Conservation (phyloP, 2,797 vertebrate genomes). For the Macrochelys suwanniensis region DNA sequence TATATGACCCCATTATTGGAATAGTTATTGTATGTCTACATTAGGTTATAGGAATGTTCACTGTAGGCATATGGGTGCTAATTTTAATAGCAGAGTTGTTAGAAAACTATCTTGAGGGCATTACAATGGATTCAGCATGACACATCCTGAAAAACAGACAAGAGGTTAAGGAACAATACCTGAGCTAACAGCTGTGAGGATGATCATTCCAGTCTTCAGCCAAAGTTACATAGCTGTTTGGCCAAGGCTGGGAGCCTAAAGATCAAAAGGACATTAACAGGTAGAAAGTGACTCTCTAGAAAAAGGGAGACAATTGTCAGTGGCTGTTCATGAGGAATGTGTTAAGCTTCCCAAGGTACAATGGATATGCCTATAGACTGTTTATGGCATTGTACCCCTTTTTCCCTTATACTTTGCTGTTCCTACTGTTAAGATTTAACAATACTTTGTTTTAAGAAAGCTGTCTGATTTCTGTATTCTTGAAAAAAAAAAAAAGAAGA, state of each 20-base stretch:
- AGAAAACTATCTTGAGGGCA: neutral
- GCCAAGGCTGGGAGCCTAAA: neutral
- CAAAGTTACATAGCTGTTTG: neutral
- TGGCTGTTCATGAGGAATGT: neutral
- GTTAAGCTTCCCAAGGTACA: neutral
- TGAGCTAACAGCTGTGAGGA: neutral
- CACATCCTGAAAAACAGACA: neutral
- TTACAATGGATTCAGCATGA: neutral
- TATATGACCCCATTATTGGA: neutral
- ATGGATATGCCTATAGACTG: neutral
- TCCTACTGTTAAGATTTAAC: neutral
- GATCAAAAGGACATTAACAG: neutral
- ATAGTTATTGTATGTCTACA: neutral
- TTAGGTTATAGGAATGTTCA: neutral
- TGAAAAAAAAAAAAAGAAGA: neutral
- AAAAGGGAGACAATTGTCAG: accelerated
- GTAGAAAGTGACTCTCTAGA: accelerated
- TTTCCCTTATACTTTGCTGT: neutral
- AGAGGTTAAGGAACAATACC: neutral
- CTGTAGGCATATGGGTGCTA: neutral
- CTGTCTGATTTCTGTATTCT: neutral
- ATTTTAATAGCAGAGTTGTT: neutral
- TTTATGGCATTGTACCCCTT: neutral
- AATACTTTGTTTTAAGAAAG: neutral
- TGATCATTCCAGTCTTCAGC: slow-evolving; percentile 8